These are phyloP conservation scores for Venturia canescens DNA, from an alignment of 1,140 invertebrate genomes.

Conservation along the genomic window DNA sequence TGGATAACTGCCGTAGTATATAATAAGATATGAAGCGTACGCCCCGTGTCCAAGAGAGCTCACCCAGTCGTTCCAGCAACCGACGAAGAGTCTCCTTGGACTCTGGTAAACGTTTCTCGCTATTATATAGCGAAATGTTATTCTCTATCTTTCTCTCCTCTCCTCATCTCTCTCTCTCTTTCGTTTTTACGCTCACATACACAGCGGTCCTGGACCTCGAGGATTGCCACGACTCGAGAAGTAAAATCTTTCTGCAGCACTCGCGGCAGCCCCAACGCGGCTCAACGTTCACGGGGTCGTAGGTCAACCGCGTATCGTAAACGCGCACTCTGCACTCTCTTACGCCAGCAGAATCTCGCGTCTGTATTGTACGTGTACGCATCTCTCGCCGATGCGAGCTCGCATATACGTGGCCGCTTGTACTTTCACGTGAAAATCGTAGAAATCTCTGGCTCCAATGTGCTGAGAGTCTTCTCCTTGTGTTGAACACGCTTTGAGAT, in stretches of 20 bases:
- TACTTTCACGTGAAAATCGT: slow-evolving; percentile 46
- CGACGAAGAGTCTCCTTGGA: slow-evolving; percentile 25
- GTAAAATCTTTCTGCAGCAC: slow-evolving; percentile 31
- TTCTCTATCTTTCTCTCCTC: slow-evolving; percentile 62
- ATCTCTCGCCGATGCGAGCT: neutral
- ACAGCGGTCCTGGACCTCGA: slow-evolving; percentile 11
- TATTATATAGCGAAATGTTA: slow-evolving; percentile 29
- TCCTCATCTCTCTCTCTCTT: slow-evolving; percentile 20
- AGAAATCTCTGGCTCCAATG: slow-evolving; percentile 33
- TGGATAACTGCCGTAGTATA: slow-evolving; percentile 18
- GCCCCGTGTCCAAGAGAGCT: slow-evolving; percentile 43
- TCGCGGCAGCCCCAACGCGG: slow-evolving; percentile 25
- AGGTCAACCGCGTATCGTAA: slow-evolving; percentile 52
- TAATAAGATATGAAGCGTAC: slow-evolving; percentile 35
- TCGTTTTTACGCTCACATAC: neutral
- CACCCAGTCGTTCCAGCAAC: slow-evolving; percentile 38
- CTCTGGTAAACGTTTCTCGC: slow-evolving; percentile 22
- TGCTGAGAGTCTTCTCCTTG: neutral
- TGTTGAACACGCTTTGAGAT: slow-evolving; percentile 34
- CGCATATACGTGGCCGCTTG: slow-evolving; percentile 28
- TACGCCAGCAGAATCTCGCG: neutral
- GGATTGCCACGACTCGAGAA: slow-evolving; percentile 23
- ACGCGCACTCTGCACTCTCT: slow-evolving; percentile 48
- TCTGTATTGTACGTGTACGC: slow-evolving; percentile 23
- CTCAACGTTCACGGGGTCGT: slow-evolving; percentile 45